Percentiles rank a stretch among this genome's conserved stretches.
These are phyloP conservation scores for Dinomys branickii DNA, from an alignment of 2,113 vertebrate genomes.

Conservation along the genomic window DNA sequence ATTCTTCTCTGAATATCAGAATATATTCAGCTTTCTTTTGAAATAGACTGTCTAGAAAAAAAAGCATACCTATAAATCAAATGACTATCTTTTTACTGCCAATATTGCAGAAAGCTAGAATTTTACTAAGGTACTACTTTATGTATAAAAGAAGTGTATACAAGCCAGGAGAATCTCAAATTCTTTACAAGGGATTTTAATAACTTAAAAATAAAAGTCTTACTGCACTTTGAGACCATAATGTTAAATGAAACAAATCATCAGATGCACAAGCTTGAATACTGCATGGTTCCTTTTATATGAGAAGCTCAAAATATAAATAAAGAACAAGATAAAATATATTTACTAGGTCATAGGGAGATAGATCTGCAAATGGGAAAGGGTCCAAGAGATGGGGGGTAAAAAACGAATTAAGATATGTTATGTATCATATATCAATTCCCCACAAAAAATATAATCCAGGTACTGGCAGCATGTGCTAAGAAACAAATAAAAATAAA, in stretches of 20 bases:
- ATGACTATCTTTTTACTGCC: neutral
- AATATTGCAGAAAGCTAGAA: slow-evolving; percentile 41
- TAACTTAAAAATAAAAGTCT: neutral
- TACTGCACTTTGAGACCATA: neutral
- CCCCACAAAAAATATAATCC: neutral
- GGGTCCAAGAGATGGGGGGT: neutral
- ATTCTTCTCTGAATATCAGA: slow-evolving; percentile 20
- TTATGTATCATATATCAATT: neutral
- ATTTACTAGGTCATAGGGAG: neutral
- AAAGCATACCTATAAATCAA: neutral
- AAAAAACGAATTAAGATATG: neutral
- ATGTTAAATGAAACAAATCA: neutral
- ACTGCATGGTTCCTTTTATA: neutral
- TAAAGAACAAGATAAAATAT: neutral
- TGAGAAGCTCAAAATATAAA: neutral
- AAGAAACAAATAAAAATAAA: neutral
- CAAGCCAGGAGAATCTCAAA: neutral
- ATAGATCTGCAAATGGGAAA: neutral
- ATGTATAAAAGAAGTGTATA: neutral
- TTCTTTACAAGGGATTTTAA: neutral
- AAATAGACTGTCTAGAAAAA: neutral
- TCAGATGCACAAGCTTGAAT: neutral
- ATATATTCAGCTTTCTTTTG: slow-evolving; percentile 24
- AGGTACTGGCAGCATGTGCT: neutral
- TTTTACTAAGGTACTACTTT: neutral